Evolutionary conservation across 2,888 invertebrate species (phyloP), one percentile per base, ranked within the genome.

Genomic region (Aphodius granarius): DNA sequence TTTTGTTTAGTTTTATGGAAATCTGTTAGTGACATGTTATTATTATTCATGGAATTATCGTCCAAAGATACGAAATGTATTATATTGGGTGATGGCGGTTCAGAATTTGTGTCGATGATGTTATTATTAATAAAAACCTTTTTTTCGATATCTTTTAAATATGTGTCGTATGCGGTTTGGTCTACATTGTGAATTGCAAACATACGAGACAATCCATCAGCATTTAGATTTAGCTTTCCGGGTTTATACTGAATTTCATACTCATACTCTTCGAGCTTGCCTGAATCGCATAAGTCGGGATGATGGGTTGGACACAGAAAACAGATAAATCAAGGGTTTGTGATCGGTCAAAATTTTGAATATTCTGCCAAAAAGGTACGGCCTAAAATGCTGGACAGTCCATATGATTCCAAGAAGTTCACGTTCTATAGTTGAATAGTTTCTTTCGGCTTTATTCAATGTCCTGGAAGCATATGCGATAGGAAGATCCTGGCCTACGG

Each of bases 331-430:
- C 66, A 78, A 64, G 1, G 78, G 71, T 70, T 73, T 74, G 18
- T 76, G 74, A 23, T 78, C 74, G 0, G 78, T 78, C 2, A 74
- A 21, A 19, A 78, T 73, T 17, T 16, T 66, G 22, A 77, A 76
- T 20, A 74, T 74, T 74, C 66, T 66, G 19, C 74, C 74, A 19
- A 68, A 76, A 13, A 78, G 18, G 65, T 74, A 76, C 23, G 78
- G 74, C 66, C 76, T 63, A 17, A 71, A 76, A 63, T 76, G 71
- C 17, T 78, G 72, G 17, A 62, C 63, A n/a, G 71, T 16, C 70
- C 65, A 75, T 63, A 75, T 75, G 20, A 74, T 72, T 70, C 68
- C 74, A 15, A 77, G 21, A n/a, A 77, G 18, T 76, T 76, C 74
- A 5, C 66, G 63, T 43, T 76, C 76, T 19, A 62, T 74, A 19